These are phyloP conservation scores for Sula dactylatra DNA, from an alignment of 2,113 vertebrate species.

Conservation along the genomic window DNA sequence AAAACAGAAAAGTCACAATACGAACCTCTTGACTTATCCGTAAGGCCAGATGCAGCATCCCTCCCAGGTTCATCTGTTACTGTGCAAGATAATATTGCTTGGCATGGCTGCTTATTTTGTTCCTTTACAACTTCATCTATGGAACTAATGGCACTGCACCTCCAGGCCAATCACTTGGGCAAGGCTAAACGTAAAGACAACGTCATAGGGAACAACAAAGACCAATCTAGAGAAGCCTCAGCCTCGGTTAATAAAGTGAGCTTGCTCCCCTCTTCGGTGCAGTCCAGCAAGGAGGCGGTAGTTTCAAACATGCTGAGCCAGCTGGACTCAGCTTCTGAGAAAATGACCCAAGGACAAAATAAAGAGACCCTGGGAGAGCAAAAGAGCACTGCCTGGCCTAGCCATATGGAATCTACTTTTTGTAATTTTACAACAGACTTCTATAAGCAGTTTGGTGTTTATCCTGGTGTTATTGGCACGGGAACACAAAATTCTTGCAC, in stretches of 20 bases:
- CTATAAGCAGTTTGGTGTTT: slow-evolving; percentile 92
- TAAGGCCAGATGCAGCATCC: slow-evolving; percentile 89
- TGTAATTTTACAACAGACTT: slow-evolving; percentile 89
- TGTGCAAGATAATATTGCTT: slow-evolving; percentile 92
- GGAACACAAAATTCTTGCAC: slow-evolving; percentile 77
- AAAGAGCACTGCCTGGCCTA: slow-evolving; percentile 82
- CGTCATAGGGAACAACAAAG: slow-evolving; percentile 75
- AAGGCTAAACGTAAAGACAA: slow-evolving; percentile 83
- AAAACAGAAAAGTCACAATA: slow-evolving; percentile 91
- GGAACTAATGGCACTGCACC: slow-evolving; percentile 96
- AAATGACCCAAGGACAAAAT: slow-evolving; percentile 74
- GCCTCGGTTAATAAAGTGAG: slow-evolving; percentile 69
- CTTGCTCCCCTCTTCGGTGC: slow-evolving; percentile 62
- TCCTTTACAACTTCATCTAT: slow-evolving; percentile 94
- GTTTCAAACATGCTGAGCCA: slow-evolving; percentile 65
- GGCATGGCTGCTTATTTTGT: slow-evolving; percentile 96
- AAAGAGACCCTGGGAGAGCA: slow-evolving; percentile 78
- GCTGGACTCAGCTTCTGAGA: slow-evolving; percentile 72
- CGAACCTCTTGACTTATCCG: slow-evolving; percentile 92
- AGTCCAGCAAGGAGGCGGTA: slow-evolving; percentile 74
- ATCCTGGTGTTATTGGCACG: slow-evolving; percentile 74
- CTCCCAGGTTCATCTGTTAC: slow-evolving; percentile 91
- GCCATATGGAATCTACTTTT: slow-evolving; percentile 83
- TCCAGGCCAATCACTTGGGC: slow-evolving; percentile 95
- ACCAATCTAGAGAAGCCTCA: slow-evolving; percentile 74